Evolutionary conservation across 2,113 vertebrate genomes (phyloP).

Genomic region (Trematocara stigmaticum): DNA sequence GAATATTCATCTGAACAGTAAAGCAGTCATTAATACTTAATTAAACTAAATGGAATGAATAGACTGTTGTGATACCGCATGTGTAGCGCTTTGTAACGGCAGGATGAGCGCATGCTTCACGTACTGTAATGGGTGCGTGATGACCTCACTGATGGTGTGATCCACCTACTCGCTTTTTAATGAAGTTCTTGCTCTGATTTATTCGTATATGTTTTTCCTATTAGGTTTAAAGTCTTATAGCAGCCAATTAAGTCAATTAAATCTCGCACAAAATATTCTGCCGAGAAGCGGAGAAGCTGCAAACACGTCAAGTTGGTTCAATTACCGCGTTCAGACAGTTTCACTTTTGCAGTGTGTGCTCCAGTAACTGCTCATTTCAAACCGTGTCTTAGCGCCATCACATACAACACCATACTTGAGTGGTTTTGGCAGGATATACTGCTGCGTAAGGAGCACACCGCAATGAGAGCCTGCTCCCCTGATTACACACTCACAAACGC

Average conservation of each 20-base stretch:
- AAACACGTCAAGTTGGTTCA: neutral
- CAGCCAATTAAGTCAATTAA: neutral
- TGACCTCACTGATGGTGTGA: conserved; percentile 40
- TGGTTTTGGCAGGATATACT: neutral
- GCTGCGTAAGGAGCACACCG: neutral
- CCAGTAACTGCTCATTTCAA: neutral
- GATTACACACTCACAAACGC: neutral
- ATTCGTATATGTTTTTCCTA: neutral
- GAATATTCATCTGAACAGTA: neutral
- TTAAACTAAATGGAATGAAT: neutral
- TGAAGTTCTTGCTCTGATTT: neutral
- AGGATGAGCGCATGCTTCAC: neutral
- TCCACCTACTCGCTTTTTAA: neutral
- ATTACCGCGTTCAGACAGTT: neutral
- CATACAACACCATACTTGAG: neutral
- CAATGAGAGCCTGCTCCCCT: neutral
- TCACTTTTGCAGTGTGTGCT: neutral
- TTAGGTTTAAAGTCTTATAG: neutral
- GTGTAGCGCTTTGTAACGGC: neutral
- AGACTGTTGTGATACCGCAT: neutral
- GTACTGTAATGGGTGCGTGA: conserved; percentile 4
- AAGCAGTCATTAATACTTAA: neutral
- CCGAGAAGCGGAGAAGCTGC: neutral
- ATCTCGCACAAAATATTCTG: neutral
- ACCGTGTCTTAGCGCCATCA: neutral